Conservation (phyloP, 2,888 invertebrate species). For the Mystacides longicornis region DNA sequence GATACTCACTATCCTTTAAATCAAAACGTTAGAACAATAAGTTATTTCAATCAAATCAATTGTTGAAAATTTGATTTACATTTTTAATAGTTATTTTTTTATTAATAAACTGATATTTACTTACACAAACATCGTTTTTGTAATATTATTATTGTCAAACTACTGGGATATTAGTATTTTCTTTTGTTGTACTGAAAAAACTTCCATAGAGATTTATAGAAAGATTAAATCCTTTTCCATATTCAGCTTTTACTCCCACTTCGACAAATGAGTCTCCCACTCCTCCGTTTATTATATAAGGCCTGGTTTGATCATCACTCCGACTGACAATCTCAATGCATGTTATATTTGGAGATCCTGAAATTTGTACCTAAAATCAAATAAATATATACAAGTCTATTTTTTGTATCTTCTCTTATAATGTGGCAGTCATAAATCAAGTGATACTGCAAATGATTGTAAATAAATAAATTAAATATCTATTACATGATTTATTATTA, state of each 20-base stretch:
- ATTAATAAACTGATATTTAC: too few species aligned
- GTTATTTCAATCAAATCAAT: too few species aligned
- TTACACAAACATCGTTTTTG: too few species aligned
- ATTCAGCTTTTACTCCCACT: slow-evolving; percentile 36
- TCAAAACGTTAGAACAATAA: too few species aligned
- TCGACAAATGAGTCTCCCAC: slow-evolving; percentile 37
- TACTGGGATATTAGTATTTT: too few species aligned
- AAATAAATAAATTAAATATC: background rate
- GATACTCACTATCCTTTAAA: too few species aligned
- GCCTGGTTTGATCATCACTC: slow-evolving; percentile 12
- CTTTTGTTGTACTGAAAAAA: slow-evolving; percentile 2
- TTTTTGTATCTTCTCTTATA: background rate
- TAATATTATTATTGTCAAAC: too few species aligned
- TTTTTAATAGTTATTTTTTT: too few species aligned
- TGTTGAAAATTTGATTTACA: too few species aligned
- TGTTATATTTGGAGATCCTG: slow-evolving; percentile 36
- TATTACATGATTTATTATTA: background rate
- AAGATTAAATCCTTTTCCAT: slow-evolving; percentile 42
- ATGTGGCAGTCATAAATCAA: background rate
- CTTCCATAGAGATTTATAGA: slow-evolving; percentile 39
- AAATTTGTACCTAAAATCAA: slow-evolving; percentile 34
- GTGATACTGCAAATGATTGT: background rate
- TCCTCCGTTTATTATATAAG: slow-evolving; percentile 32
- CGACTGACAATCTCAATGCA: slow-evolving; percentile 34
- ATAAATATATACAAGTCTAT: background rate